phyloP scores from a whole-genome alignment of 2,888 invertebrate species.

The Mythimna impura region DNA sequence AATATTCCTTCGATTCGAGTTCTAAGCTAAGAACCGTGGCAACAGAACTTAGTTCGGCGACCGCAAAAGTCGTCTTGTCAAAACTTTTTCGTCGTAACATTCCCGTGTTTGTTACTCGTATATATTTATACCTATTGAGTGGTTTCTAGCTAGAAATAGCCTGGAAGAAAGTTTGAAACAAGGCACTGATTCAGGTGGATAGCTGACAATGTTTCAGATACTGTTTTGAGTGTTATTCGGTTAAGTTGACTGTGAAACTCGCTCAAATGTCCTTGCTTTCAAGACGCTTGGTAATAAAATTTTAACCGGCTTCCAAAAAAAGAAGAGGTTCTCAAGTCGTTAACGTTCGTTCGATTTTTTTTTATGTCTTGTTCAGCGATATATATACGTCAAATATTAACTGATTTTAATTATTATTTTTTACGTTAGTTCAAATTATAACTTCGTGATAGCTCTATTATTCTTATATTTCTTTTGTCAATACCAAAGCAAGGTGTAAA shows the following conservation, averaged over 20 bases:
- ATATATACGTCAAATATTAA: too few relatives aligned
- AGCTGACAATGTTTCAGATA: neutral
- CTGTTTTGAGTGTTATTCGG: neutral
- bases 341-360: too few relatives aligned
- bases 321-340: too few relatives aligned
- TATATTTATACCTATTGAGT: conserved; percentile 7
- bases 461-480: too few relatives aligned
- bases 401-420: too few relatives aligned
- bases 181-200: conserved; percentile 10
- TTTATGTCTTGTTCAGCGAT: too few relatives aligned
- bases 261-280: neutral
- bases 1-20: neutral
- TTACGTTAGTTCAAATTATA: too few relatives aligned
- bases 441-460: too few relatives aligned
- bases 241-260: neutral
- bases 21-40: neutral
- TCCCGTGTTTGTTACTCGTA: conserved; percentile 17
- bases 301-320: too few relatives aligned
- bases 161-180: neutral
- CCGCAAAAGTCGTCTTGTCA: conserved; percentile 26
- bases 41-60: conserved; percentile 4
- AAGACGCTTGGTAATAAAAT: too few relatives aligned
- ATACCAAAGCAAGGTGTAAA: too few relatives aligned
- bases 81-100: conserved; percentile 33
- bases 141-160: neutral